Evolutionary conservation across 2,888 invertebrate genomes (phyloP), one percentile per base, ranked within the genome.

Genomic region (Acronicta leporina): DNA sequence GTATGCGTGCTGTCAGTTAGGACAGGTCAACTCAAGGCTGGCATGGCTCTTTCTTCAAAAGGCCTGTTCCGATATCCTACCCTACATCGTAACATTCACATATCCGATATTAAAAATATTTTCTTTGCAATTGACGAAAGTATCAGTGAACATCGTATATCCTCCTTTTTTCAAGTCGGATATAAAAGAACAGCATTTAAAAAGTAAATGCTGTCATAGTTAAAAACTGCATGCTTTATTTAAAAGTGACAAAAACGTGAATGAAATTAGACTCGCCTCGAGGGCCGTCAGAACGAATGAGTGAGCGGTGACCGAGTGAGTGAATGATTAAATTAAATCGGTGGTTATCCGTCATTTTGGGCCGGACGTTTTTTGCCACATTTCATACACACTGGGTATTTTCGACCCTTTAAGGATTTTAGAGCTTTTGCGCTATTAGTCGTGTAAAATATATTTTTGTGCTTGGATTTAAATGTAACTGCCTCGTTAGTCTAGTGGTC

Each of bases 251-350:
- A 60, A 64, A 75, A 75, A 62, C 43, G 6, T 30, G 53, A 71
- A 68, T 61, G 45, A 54, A 71, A 61, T 77, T 68, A 74, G 75
- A 61, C 63, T 43, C 58, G 54, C 53, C 51, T 54, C 53, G 61
- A 55, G 68, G 30, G 55, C 49, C 38, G 47, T 52, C 55, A 33
- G 61, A 63, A 58, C 57, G 75, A 74, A 71, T 63, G 78, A 75
- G 47, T 45, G 60, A 75, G 45, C 50, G 66, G 58, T 60, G 54
- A 47, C 63, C 65, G 49, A 71, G 60, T 42, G 74, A 66, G 52
- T 77, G 75, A 75, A 75, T 75, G 71, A 75, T 77, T 77, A 49
- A 75, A 77, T 75, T 75, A 75, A 77, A 75, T 68, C 57, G 63
- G 56, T 42, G 49, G 64, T 56, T 64, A 71, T 74, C 65, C 63